These are phyloP conservation scores for Aldrovandia affinis DNA, from an alignment of 2,797 vertebrate genomes.

Conservation along the genomic window DNA sequence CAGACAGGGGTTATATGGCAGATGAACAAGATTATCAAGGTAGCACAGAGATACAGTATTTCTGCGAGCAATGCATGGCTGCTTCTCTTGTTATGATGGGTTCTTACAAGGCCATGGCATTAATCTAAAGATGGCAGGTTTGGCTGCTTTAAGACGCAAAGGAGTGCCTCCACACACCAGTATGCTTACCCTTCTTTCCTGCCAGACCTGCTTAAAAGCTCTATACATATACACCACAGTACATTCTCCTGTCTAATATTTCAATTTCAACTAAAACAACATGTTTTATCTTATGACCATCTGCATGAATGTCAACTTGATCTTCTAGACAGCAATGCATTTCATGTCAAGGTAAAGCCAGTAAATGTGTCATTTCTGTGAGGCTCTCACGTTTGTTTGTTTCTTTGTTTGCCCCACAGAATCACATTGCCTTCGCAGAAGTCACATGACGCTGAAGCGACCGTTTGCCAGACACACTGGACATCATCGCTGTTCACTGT, in stretches of 20 bases:
- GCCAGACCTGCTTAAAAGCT: constrained; percentile 16
- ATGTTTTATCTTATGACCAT: not conserved
- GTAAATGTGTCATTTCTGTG: not conserved
- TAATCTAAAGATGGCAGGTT: constrained; percentile 27
- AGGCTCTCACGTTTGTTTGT: not conserved
- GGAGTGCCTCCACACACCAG: not conserved
- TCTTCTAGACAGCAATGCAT: not conserved
- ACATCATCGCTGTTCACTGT: constrained; percentile 91
- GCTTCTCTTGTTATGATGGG: constrained; percentile 35
- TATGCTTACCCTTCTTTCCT: constrained; percentile 13
- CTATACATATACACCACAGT: not conserved
- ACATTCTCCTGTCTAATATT: not conserved
- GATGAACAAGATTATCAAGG: constrained; percentile 55
- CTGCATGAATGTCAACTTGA: constrained; percentile 12
- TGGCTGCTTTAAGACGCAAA: constrained; percentile 31
- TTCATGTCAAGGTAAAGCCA: not conserved
- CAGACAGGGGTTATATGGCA: constrained; percentile 53
- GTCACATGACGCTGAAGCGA: constrained; percentile 98
- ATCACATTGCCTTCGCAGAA: constrained; percentile 98
- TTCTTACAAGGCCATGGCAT: constrained; percentile 24
- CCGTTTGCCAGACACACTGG: constrained; percentile 89
- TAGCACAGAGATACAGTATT: constrained; percentile 44
- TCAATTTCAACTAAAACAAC: not conserved
- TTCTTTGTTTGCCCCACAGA: constrained; percentile 73
- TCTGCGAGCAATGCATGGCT: constrained; percentile 45